phyloP scores from a whole-genome alignment of 2,888 invertebrate species.

The Eupithecia inturbata region DNA sequence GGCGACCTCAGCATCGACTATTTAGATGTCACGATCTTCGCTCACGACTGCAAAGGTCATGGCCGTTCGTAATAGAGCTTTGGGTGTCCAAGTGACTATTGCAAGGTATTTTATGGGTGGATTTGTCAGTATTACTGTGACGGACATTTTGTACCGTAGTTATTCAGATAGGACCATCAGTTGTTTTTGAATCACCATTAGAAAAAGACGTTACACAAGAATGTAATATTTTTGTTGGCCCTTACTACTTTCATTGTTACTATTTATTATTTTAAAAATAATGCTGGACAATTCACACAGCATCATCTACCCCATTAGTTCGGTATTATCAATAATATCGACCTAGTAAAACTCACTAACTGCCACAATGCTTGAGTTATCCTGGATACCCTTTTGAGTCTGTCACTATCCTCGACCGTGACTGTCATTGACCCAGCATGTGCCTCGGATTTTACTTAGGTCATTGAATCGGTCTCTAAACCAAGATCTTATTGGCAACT shows the following conservation, averaged over 20 bases:
- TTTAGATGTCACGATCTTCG: constrained; percentile 79
- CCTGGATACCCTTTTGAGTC: not conserved
- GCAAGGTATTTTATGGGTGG: constrained; percentile 25
- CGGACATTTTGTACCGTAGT: not conserved
- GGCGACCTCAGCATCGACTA: constrained; percentile 72
- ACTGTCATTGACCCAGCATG: not conserved
- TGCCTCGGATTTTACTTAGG: not conserved
- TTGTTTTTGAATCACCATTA: too few relatives aligned
- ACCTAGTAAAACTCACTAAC: too few relatives aligned
- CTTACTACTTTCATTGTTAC: too few relatives aligned
- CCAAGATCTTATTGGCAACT: not conserved
- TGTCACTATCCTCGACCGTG: not conserved
- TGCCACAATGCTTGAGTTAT: not conserved
- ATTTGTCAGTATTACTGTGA: constrained; percentile 7
- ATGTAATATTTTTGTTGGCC: too few relatives aligned
- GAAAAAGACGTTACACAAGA: too few relatives aligned
- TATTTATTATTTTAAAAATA: too few relatives aligned
- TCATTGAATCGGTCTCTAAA: not conserved
- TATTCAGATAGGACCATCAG: not conserved
- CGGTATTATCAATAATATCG: too few relatives aligned
- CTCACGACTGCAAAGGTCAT: constrained; percentile 79
- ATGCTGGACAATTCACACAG: too few relatives aligned
- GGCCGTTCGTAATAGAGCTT: constrained; percentile 64
- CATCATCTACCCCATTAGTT: too few relatives aligned
- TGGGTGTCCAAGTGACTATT: constrained; percentile 38